A percentile compares a stretch with the other conserved stretches of the same genome.
Evolutionary conservation across 2,888 invertebrate genomes (phyloP).

Genomic region (Anthophora plumipes): DNA sequence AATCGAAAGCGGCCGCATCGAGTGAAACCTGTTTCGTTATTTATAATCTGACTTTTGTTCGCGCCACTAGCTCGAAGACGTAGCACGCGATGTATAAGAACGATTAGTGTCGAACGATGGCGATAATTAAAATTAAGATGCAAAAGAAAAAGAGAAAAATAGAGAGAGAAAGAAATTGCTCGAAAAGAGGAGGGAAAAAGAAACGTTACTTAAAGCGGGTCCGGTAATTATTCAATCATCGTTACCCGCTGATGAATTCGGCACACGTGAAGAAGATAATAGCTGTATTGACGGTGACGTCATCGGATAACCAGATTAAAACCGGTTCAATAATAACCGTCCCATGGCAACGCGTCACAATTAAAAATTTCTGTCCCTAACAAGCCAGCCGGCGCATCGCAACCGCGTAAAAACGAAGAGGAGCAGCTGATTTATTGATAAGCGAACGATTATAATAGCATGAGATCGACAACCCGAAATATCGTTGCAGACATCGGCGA

Average conservation of each 20-base stretch:
- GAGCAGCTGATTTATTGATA: background rate
- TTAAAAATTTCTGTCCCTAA: constrained; percentile 20
- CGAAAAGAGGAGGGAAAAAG: too few species aligned
- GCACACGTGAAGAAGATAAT: constrained; percentile 16
- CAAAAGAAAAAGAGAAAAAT: too few species aligned
- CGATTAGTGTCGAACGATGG: background rate
- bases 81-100: background rate
- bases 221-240: background rate
- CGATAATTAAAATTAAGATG: background rate
- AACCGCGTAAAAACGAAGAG: background rate
- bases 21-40: constrained; percentile 8
- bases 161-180: too few species aligned
- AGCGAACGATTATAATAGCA: constrained; percentile 33
- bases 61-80: background rate
- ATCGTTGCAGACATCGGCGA: background rate
- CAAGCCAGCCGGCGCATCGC: background rate
- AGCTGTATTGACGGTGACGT: constrained; percentile 38
- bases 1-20: constrained; percentile 5
- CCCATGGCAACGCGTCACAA: constrained; percentile 14
- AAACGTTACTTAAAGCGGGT: background rate
- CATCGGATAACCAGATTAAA: constrained; percentile 50
- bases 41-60: constrained; percentile 6
- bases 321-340: constrained; percentile 36
- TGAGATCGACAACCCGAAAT: constrained; percentile 26
- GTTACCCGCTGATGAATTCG: constrained; percentile 28